A percentile compares a stretch with the other conserved stretches of the same genome.
Conservation (phyloP, 2,888 invertebrate species). For the Plusia festucae region DNA sequence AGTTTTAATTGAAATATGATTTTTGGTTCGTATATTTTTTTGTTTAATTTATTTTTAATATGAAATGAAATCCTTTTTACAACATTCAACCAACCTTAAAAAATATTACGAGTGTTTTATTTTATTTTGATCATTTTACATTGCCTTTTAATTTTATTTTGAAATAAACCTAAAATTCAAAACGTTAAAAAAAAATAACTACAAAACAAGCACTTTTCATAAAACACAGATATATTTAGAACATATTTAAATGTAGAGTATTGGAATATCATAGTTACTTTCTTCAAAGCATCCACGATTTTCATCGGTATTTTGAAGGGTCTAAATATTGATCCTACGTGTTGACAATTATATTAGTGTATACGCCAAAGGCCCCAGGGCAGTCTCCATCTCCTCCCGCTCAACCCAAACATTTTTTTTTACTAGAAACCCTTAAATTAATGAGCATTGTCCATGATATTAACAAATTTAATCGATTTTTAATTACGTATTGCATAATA, state of each 20-base stretch:
- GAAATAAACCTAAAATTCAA: too few species aligned
- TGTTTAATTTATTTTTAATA: constrained; percentile 6
- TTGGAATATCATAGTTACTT: too few species aligned
- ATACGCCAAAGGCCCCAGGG: not conserved
- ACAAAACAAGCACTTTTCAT: too few species aligned
- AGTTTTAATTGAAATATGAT: constrained; percentile 34
- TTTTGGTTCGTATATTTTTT: constrained; percentile 53
- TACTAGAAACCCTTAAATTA: not conserved
- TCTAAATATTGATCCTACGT: not conserved
- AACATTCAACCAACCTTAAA: too few species aligned
- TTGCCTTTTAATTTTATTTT: too few species aligned
- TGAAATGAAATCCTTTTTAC: too few species aligned
- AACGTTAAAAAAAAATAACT: too few species aligned
- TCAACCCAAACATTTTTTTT: not conserved
- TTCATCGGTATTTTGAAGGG: not conserved
- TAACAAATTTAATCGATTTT: not conserved
- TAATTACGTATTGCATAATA: not conserved
- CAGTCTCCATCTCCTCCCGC: not conserved
- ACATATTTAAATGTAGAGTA: not conserved
- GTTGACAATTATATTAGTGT: not conserved
- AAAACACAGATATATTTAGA: too few species aligned
- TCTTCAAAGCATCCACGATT: not conserved
- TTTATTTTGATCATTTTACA: too few species aligned
- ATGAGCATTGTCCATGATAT: not conserved
- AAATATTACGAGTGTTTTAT: too few species aligned